Evolutionary conservation across 2,888 invertebrate genomes (phyloP).

Genomic region (Eupithecia vulgata): DNA sequence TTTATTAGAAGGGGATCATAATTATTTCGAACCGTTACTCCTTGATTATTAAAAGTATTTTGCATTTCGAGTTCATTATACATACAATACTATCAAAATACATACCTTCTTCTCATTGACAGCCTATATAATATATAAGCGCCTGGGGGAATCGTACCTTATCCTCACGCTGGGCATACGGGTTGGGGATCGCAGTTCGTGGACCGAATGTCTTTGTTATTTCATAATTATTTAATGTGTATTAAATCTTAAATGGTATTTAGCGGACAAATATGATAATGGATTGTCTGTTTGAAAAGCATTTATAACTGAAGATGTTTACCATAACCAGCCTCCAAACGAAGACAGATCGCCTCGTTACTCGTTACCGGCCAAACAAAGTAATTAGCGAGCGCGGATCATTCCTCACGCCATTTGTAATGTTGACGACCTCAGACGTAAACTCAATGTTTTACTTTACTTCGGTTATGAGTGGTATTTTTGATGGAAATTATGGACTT

Average conservation of each 20-base stretch:
- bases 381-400: conserved; percentile 49
- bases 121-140: too few relatives aligned
- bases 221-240: not conserved
- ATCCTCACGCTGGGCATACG: not conserved
- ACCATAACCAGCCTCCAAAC: conserved; percentile 41
- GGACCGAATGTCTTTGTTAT: not conserved
- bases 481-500: not conserved
- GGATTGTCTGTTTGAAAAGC: not conserved
- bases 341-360: conserved; percentile 51
- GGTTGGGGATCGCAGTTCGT: not conserved
- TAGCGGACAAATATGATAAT: not conserved
- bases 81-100: too few relatives aligned
- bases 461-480: not conserved
- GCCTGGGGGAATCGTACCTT: too few relatives aligned
- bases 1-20: conserved; percentile 1
- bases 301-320: conserved; percentile 21
- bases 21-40: not conserved
- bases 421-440: not conserved
- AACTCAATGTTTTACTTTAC: not conserved
- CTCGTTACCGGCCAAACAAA: conserved; percentile 51
- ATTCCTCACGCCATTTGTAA: conserved; percentile 14
- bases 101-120: not conserved
- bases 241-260: too few relatives aligned
- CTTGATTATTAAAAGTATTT: not conserved
- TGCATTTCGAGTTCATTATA: not conserved